Conservation (phyloP, 2,888 invertebrate genomes). For the Apamea sordens region DNA sequence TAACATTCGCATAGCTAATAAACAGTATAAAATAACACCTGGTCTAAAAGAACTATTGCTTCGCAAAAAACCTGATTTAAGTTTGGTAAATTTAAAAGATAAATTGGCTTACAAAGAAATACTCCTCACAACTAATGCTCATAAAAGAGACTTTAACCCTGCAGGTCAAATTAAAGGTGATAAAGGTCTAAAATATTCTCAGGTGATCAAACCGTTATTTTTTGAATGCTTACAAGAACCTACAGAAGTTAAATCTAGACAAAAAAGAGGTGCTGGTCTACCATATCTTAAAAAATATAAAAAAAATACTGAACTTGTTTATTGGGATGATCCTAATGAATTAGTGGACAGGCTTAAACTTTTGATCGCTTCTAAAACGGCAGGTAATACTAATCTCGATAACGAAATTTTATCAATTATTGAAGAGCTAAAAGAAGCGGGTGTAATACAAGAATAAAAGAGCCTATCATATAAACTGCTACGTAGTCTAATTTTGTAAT, state of each 20-base stretch:
- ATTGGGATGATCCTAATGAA: slow-evolving; percentile 9
- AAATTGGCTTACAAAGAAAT: background rate
- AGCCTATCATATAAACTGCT: background rate
- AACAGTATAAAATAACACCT: background rate
- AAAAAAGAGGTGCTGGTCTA: background rate
- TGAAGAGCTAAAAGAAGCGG: slow-evolving; percentile 2
- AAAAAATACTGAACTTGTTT: background rate
- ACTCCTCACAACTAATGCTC: background rate
- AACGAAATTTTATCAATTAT: background rate
- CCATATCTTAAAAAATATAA: background rate
- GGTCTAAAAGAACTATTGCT: background rate
- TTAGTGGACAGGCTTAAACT: background rate
- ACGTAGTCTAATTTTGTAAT: background rate
- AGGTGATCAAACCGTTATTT: background rate
- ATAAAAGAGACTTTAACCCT: background rate
- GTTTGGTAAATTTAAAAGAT: background rate
- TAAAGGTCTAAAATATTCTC: background rate
- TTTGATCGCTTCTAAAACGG: slow-evolving; percentile 3
- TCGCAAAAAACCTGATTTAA: background rate
- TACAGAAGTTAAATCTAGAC: background rate
- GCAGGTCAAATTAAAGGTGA: background rate
- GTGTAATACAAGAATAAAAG: background rate
- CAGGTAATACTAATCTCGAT: slow-evolving; percentile 6
- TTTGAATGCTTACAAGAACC: background rate
- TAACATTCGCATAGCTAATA: background rate